Conservation (phyloP, 1,140 invertebrate genomes). For the Alviniconcha marisindica region DNA sequence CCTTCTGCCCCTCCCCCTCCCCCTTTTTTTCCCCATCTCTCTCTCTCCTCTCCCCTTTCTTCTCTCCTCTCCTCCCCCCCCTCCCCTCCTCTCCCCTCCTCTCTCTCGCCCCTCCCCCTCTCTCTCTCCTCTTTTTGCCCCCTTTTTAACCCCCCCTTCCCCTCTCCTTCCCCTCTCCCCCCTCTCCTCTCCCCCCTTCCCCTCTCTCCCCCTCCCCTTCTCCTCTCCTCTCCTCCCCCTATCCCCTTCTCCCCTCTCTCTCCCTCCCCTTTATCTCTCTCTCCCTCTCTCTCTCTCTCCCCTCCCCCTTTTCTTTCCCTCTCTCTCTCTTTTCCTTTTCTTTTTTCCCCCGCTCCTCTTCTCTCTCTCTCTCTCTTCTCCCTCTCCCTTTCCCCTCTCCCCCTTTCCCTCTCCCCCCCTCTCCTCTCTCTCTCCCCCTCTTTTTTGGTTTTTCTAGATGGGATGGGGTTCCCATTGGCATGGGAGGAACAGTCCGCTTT, state of each 20-base stretch:
- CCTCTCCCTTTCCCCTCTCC: background rate
- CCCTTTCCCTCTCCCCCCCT: background rate
- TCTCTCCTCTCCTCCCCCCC: too few relatives aligned
- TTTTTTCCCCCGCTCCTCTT: too few relatives aligned
- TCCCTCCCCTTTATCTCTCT: background rate
- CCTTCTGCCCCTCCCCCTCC: too few relatives aligned
- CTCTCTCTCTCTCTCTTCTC: background rate
- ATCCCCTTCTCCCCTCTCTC: too few relatives aligned
- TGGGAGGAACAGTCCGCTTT: too few relatives aligned
- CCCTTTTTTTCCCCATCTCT: too few relatives aligned
- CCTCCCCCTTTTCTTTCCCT: background rate
- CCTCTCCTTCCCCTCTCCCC: background rate
- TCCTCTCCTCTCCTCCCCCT: background rate
- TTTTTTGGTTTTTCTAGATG: too few relatives aligned
- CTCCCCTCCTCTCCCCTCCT: background rate
- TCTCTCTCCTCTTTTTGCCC: too few relatives aligned
- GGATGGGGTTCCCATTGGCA: too few relatives aligned
- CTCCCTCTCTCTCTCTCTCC: background rate
- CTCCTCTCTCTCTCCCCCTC: slow-evolving; percentile 2
- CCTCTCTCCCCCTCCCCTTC: background rate
- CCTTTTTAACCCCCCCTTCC: too few relatives aligned
- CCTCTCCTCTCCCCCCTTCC: background rate
- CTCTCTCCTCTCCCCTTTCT: too few relatives aligned
- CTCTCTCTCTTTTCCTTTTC: background rate
- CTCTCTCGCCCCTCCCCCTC: background rate